Evolutionary conservation across 2,113 vertebrate genomes (phyloP), one percentile per base, ranked within the genome.

Genomic region (Thalassarche chlororhynchos): DNA sequence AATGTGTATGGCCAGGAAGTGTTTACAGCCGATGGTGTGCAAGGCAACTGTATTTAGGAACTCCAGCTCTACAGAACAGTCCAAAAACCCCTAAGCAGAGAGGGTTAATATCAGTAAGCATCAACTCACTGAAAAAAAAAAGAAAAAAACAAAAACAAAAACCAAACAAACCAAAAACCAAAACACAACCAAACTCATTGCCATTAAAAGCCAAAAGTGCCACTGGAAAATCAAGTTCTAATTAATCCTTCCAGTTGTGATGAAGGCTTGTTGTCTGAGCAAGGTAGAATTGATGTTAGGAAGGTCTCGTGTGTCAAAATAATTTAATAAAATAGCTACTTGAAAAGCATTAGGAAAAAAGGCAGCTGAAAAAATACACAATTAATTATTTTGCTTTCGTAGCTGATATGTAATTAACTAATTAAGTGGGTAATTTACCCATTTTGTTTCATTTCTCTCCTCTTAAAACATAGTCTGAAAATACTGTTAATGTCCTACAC

Each of bases 331-430:
- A 93, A 84, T 28, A 93, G n/a, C 38, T 90, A 71, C 58, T 88
- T 85, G 61, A 90, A 96, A 84, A 69, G 49, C 52, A 79, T 36
- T 74, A 69, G 23, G 46, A 23, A 52, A 91, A 83, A 75, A 84
- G 31, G 42, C 64, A 89, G 72, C 19, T 54, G 32, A 78, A 81
- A 96, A 88, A 90, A 47, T 61, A 84, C 8, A 68, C 10, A 74
- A 24, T 78, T 80, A 58, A 90, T 90, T 87, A 32, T 61, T 95
- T 90, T 92, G 42, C 24, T 91, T 95, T 87, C 47, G 69, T 84
- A 87, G 34, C 9, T 89, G 38, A 77, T 68, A 79, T 2, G 9
- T 68, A 83, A 94, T 96, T 95, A 95, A 24, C 31, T 89, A 87
- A 89, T 87, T 70, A 87, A 69, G 20, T 54, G 24, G 8, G 34